These are phyloP conservation scores for Oryzaephilus surinamensis DNA, from an alignment of 1,140 invertebrate species.

Conservation along the genomic window DNA sequence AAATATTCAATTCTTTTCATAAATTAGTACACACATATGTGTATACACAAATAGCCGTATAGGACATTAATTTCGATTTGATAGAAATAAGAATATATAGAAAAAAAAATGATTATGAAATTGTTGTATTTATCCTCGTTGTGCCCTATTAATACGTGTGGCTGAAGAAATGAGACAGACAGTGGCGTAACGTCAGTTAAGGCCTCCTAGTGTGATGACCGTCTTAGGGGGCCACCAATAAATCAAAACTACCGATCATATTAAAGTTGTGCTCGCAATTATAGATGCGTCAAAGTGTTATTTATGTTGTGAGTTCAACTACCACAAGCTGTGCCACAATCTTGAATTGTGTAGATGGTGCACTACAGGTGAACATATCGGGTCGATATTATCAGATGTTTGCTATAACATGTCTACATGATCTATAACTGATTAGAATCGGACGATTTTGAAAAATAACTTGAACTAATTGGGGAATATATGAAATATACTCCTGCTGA, in stretches of 20 bases:
- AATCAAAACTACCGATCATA: slow-evolving; percentile 33
- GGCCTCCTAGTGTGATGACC: slow-evolving; percentile 18
- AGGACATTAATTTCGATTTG: too few species aligned
- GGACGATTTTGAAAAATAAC: too few species aligned
- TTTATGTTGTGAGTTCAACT: slow-evolving; percentile 24
- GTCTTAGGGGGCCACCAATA: slow-evolving; percentile 23
- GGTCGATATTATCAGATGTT: slow-evolving; percentile 8
- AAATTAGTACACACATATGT: too few species aligned
- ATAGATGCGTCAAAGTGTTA: slow-evolving; percentile 31
- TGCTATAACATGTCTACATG: slow-evolving; percentile 4
- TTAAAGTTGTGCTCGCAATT: slow-evolving; percentile 29
- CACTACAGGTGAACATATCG: slow-evolving; percentile 15
- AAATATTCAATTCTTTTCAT: too few species aligned
- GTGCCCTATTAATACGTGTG: too few species aligned
- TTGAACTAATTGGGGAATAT: too few species aligned
- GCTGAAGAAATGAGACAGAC: too few species aligned
- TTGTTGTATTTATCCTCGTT: too few species aligned
- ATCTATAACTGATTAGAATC: slow-evolving; percentile 8
- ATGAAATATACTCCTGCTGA: too few species aligned
- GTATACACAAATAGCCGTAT: too few species aligned
- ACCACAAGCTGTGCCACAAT: slow-evolving; percentile 25
- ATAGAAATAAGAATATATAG: too few species aligned
- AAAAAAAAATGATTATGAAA: too few species aligned
- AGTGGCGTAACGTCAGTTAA: slow-evolving; percentile 22
- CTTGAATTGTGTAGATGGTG: slow-evolving; percentile 13